A percentile compares a stretch with the other conserved stretches of the same genome.
Conservation (phyloP, 2,888 invertebrate genomes). For the Orthosia gracilis region DNA sequence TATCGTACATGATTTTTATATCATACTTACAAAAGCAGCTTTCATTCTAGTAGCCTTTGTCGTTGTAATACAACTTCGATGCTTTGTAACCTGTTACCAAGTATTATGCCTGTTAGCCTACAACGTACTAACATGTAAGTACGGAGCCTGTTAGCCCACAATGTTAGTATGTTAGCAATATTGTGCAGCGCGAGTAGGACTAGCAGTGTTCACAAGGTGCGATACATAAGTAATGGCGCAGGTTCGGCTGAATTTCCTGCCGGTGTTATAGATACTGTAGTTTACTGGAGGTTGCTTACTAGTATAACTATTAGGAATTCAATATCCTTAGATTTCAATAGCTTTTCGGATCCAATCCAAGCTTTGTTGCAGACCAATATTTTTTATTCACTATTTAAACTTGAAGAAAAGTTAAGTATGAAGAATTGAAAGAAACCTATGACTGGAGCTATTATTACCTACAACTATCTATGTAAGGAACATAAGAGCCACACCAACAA, state of each 20-base stretch:
- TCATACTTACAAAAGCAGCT: not conserved
- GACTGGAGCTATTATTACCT: not conserved
- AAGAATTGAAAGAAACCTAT: not conserved
- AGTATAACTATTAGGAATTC: not conserved
- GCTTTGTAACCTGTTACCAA: not conserved
- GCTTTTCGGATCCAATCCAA: no score
- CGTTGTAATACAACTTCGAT: not conserved
- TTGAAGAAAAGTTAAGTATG: not conserved
- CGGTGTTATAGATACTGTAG: not conserved
- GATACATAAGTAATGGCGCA: constrained; percentile 24
- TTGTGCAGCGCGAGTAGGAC: not conserved
- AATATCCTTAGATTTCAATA: not conserved
- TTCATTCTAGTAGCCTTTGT: not conserved
- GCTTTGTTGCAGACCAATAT: no score
- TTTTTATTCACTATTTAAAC: not conserved
- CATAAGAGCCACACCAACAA: not conserved
- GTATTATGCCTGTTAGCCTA: not conserved
- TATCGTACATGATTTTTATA: constrained; percentile 1
- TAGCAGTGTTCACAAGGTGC: constrained; percentile 9
- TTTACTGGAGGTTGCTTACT: not conserved
- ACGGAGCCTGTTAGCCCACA: not conserved
- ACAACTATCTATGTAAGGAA: not conserved
- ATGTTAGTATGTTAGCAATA: not conserved
- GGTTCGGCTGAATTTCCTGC: not conserved
- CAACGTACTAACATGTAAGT: not conserved